Base-by-base conservation (phyloP, 2,888 invertebrate species). In the Ormyrus pomaceus region DNA sequence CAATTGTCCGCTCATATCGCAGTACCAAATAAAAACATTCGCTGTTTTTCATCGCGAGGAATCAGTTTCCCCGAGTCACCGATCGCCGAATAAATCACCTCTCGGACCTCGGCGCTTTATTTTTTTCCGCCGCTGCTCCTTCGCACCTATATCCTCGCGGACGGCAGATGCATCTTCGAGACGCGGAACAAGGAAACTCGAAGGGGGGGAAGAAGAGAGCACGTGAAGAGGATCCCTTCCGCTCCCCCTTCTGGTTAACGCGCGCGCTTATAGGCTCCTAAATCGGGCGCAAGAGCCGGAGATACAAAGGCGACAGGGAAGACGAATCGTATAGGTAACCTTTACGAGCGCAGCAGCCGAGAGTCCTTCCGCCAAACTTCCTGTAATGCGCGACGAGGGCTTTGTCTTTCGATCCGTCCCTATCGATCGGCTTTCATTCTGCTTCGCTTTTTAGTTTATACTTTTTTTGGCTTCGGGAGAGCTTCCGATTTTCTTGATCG, bases 361-460 rank as follows among this genome's bases (percentile, higher is more conserved):
- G 64, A 70, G 65, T 73, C 77, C 73, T 58, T 77, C 51, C 56
- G 50, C 64, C 51, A 64, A 58, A 73, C 80, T 80, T 80, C 77
- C 80, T 80, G 80, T 69, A 48, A 55, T 13, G 53, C 51, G 13
- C 59, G 50, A 53, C 48, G 9, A 34, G 34, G 11, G 51, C 74
- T 75, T 78, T 79, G 74, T 79, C 70, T 65, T 75, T 59, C 34
- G 55, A 34, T 34, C 19, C 8, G 48, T 66, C 34, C 34, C 34
- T 34, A 34, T 34, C 65, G 62, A 34, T 34, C 59, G 48, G 45
- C 50, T n/a, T 62, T 9, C 55, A 19, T 10, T 51, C 55, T 53
- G 9, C n/a, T 65, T 74, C n/a, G 19, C 10, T 8, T 53, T 46
- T 72, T 55, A 9, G 51, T 71, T 50, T 19, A 2, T 11, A 10